Percentiles rank a stretch among this genome's conserved stretches.
Conservation (phyloP, 2,797 vertebrate genomes). For the Alca torda region DNA sequence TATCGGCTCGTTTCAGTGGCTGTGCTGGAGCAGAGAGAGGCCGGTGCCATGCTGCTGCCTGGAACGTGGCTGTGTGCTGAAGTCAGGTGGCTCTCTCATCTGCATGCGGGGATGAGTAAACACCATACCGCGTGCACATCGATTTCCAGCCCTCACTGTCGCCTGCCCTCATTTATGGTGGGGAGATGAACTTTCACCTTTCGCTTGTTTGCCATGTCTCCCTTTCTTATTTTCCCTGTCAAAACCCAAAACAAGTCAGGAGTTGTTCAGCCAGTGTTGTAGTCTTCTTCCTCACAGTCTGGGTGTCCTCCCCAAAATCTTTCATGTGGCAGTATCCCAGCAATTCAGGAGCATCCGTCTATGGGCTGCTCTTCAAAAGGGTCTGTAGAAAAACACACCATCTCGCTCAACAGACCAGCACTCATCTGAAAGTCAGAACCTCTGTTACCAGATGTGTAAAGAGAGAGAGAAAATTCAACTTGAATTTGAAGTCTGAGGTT, state of each 20-base stretch:
- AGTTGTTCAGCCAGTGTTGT: background rate
- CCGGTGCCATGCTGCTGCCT: background rate
- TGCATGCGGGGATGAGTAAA: conserved; percentile 18
- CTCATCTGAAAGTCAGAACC: background rate
- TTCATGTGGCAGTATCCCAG: rapidly evolving
- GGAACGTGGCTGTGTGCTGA: background rate
- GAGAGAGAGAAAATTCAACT: background rate
- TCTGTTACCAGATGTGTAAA: background rate
- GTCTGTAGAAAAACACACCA: background rate
- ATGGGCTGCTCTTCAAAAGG: background rate
- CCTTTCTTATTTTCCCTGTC: background rate
- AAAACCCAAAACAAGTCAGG: background rate
- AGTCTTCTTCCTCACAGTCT: background rate
- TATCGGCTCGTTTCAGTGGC: conserved; percentile 25
- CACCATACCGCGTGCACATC: background rate
- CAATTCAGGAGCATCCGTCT: background rate
- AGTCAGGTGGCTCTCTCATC: conserved; percentile 26
- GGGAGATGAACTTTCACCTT: conserved; percentile 24
- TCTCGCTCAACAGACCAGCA: background rate
- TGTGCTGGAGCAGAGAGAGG: background rate
- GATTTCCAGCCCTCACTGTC: background rate
- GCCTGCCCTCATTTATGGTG: background rate
- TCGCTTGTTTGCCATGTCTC: background rate
- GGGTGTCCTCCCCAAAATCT: background rate
- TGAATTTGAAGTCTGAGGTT: background rate